phyloP scores from a whole-genome alignment of 2,888 invertebrate genomes.

The Azorinus chamasolen region DNA sequence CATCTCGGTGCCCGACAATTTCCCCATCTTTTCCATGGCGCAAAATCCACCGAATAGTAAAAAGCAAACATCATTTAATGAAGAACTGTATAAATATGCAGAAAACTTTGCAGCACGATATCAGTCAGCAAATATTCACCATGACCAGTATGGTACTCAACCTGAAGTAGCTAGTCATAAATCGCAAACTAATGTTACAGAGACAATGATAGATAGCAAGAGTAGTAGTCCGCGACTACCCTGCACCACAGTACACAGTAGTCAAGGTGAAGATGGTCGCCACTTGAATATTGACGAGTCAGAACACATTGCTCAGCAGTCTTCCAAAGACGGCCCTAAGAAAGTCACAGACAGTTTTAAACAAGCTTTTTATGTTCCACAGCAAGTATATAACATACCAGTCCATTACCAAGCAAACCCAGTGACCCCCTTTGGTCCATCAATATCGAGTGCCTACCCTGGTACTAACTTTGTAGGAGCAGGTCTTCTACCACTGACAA shows the following conservation, averaged over 20 bases:
- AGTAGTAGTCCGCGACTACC: constrained; percentile 39
- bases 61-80: constrained; percentile 48
- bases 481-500: not conserved
- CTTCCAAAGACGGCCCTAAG: constrained; percentile 14
- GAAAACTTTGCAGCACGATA: constrained; percentile 40
- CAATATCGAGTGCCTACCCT: constrained; percentile 26
- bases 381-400: constrained; percentile 50
- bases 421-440: constrained; percentile 35
- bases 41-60: constrained; percentile 27
- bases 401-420: constrained; percentile 41
- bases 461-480: constrained; percentile 53
- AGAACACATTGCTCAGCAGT: constrained; percentile 34
- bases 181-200: constrained; percentile 26
- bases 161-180: constrained; percentile 35
- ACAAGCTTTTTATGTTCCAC: constrained; percentile 13
- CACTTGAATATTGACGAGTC: constrained; percentile 10
- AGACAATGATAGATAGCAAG: constrained; percentile 23
- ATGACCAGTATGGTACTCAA: constrained; percentile 2
- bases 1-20: constrained; percentile 42
- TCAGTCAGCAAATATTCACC: constrained; percentile 16
- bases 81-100: constrained; percentile 52
- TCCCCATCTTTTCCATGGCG: constrained; percentile 47
- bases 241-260: constrained; percentile 21
- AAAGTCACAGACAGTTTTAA: constrained; percentile 1
- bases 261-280: constrained; percentile 4